Evolutionary conservation across 2,888 invertebrate genomes (phyloP), one percentile per base, ranked within the genome.

Genomic region (Bimastos eiseni): DNA sequence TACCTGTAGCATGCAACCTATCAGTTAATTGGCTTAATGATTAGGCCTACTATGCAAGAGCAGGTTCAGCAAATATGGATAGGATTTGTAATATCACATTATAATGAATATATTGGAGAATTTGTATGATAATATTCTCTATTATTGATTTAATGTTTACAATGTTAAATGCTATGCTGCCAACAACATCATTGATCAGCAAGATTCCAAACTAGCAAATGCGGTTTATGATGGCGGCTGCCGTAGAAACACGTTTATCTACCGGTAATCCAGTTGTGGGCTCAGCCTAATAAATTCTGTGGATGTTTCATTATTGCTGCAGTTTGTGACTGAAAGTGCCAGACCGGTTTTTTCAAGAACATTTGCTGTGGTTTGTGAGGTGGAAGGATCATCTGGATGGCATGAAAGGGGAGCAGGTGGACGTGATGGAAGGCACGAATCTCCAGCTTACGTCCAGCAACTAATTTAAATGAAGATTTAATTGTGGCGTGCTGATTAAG

Each of bases 41-140:
- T 11, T 41, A 11, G 6, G 41, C 41, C 41, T 11, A 15, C 6
- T 41, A 41, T 41, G 8, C 41, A 41, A 49, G 49, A 5, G 24
- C 21, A 21, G 49, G 49, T 21, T 49, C 21, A 41, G 21, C 21
- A 49, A 49, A 49, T 49, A 21, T 49, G 24, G 70, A 70, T n/a
- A 11, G 70, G 70, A n/a, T n/a, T n/a, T 70, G 70, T n/a, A 8
- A 70, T 17, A n/a, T 13, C 70, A 70, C n/a, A 11, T 11, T 6
- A 70, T 70, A 70, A 70, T 70, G n/a, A 70, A 70, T 70, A 70
- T 70, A n/a, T 70, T 70, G 70, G 70, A 70, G 70, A n/a, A n/a
- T 70, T n/a, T n/a, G 70, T 49, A 17, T 49, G 21, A 49, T 49
- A 49, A 49, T 21, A 49, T 21, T 49, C 49, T 3, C 49, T 6